Percentiles rank a stretch among this genome's conserved stretches.
Conservation (phyloP, 2,113 vertebrate genomes). For the Lathamus discolor region DNA sequence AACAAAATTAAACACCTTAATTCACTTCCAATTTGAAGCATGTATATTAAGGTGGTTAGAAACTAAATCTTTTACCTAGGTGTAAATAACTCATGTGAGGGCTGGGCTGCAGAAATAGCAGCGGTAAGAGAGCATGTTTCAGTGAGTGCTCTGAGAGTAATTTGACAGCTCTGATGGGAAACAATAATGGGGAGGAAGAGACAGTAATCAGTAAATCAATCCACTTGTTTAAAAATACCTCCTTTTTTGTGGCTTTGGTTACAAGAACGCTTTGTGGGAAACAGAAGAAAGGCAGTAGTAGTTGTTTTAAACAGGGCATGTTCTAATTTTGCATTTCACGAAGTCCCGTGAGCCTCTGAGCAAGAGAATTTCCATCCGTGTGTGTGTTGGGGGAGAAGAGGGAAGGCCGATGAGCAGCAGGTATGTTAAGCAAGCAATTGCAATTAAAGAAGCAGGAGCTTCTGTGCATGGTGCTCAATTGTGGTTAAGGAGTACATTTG, state of each 20-base stretch:
- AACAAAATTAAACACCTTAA: not conserved
- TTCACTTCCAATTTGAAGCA: not conserved
- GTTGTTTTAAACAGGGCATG: not conserved
- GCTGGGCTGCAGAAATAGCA: not conserved
- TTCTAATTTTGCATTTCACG: not conserved
- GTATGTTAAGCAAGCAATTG: not conserved
- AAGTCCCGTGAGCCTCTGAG: not conserved
- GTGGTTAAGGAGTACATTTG: not conserved
- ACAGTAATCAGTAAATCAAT: constrained; percentile 40
- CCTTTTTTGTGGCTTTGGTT: constrained; percentile 60
- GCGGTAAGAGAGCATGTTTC: not conserved
- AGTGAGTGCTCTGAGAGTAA: not conserved
- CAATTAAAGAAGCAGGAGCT: not conserved
- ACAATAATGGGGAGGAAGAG: constrained; percentile 8
- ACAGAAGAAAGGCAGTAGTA: not conserved
- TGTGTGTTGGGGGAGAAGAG: accelerated
- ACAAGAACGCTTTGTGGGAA: constrained; percentile 48
- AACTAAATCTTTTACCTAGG: not conserved
- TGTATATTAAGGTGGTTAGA: not conserved
- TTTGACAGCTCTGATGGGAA: constrained; percentile 34
- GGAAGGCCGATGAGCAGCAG: not conserved
- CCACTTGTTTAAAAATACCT: not conserved
- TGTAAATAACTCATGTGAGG: not conserved
- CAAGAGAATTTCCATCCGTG: not conserved
- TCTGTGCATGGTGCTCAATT: not conserved